These are phyloP conservation scores for Aphidius gifuensis DNA, from an alignment of 1,140 invertebrate species.

Conservation along the genomic window DNA sequence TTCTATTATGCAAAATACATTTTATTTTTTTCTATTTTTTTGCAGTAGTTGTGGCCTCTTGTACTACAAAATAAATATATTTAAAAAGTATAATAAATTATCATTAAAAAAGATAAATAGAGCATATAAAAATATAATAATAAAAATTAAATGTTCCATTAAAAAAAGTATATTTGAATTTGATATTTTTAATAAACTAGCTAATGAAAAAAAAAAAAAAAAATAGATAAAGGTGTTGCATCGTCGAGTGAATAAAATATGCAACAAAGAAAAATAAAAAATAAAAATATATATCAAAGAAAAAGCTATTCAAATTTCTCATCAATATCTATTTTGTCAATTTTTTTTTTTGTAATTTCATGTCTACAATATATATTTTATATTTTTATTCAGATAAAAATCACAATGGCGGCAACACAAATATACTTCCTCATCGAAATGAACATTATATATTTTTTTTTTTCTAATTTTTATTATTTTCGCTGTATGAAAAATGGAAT, in stretches of 20 bases:
- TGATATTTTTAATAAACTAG: too few relatives aligned
- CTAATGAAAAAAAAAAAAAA: constrained; percentile 2
- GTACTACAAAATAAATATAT: too few relatives aligned
- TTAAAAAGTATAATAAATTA: too few relatives aligned
- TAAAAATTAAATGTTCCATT: too few relatives aligned
- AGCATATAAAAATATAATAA: too few relatives aligned
- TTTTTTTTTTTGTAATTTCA: constrained; percentile 32
- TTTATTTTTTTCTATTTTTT: too few relatives aligned
- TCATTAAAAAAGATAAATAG: too few relatives aligned
- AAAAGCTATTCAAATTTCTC: background rate
- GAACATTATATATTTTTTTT: constrained; percentile 6
- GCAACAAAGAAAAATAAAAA: constrained; percentile 17
- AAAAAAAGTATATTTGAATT: too few relatives aligned
- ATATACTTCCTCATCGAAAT: constrained; percentile 12
- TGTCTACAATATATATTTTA: background rate
- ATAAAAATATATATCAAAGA: constrained; percentile 34
- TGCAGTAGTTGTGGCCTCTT: too few relatives aligned
- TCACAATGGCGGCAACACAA: constrained; percentile 10
- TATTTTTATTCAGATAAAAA: background rate
- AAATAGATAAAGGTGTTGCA: constrained; percentile 10
- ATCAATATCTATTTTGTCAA: constrained; percentile 31
- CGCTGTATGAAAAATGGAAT: background rate
- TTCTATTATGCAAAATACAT: too few relatives aligned
- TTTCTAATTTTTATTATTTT: background rate
- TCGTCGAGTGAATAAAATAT: constrained; percentile 23